Evolutionary conservation across 2,797 vertebrate genomes (phyloP), one percentile per base, ranked within the genome.

Genomic region (Knipowitschia caucasica): DNA sequence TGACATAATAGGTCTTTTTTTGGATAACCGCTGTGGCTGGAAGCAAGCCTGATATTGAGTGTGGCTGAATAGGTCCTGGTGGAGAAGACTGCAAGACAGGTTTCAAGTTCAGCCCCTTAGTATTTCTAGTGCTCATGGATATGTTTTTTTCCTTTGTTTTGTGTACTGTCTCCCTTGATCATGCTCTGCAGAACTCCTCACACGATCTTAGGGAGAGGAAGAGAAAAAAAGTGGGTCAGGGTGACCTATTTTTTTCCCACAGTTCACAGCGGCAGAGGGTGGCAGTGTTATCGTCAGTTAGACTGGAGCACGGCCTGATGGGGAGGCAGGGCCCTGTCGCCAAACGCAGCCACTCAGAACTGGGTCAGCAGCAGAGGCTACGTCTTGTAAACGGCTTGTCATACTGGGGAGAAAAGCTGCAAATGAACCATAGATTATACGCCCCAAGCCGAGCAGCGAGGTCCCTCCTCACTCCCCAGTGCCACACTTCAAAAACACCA

Each of bases 261-360:
- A 89, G 90, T 91, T 90, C 90, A 90, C 72, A 55, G 81, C 89
- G 88, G 85, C 86, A 88, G 87, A 89, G 88, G 87, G 87, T 91
- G 89, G 88, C 69, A 67, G 86, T 79, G 85, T 85, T 89, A 83
- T 86, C 84, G 88, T 88, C 86, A 81, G 84, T 88, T 86, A 87
- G 86, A 86, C 70, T 85, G 81, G 86, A 86, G 87, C 81, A 75
- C 79, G 76, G 81, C 81, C 82, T 86, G 85, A 86, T 88, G 78
- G 77, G 85, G 74, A 88, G 84, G 86, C 84, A 83, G 85, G 87
- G 85, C 85, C 87, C 80, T 85, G 86, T 89, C 82, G 83, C 61
- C 67, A 83, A 83, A 88, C 72, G 64, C 87, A 88, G 82, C 84
- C 85, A 76, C 81, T 86, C 86, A 89, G 87, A 90, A 91, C 80